Evolutionary conservation across 2,888 invertebrate genomes (phyloP), one percentile per base, ranked within the genome.

Genomic region (Glaucopsyche alexis): DNA sequence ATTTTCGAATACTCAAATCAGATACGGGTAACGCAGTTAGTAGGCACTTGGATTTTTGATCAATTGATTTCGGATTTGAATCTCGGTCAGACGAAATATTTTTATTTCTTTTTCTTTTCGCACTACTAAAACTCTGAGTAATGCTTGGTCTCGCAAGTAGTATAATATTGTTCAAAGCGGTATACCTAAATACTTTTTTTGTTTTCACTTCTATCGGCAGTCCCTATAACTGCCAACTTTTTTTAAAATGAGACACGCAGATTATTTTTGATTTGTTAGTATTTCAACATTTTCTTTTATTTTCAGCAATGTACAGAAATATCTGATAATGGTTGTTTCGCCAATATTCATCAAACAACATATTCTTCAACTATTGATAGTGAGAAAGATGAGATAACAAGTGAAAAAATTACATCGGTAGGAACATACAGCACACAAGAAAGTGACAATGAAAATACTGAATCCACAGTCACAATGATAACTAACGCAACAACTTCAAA

Each of bases 301-400:
- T 40, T 72, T 72, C 40, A 72, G 72, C 65, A 52, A 72, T 72
- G 72, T 42, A 16, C 16, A 14, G 8, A 29, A 14, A 72, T 67
- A 19, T 67, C 72, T 50, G 50, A 66, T 7, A 66, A 72, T 16
- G 72, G 72, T 5, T 72, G 72, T 66, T 72, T 72, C n/a, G 52
- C 72, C 8, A n/a, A 38, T n/a, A 11, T 45, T 45, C 16, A 19
- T 67, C 67, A 45, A 67, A 67, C 67, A 16, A 67, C 42, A 11
- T 67, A 45, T 67, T 42, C 45, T 45, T 42, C 67, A 7, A 67
- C 67, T 11, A 16, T 42, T 11, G 45, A 11, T 38, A 45, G 42
- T 67, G 19, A 67, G 45, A 19, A 45, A 11, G 67, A 45, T 11
- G 11, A 19, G 16, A 67, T 2, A 19, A 42, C 66, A 42, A 66